These are phyloP conservation scores for Linepithema humile DNA, from an alignment of 1,140 invertebrate genomes.

Conservation along the genomic window DNA sequence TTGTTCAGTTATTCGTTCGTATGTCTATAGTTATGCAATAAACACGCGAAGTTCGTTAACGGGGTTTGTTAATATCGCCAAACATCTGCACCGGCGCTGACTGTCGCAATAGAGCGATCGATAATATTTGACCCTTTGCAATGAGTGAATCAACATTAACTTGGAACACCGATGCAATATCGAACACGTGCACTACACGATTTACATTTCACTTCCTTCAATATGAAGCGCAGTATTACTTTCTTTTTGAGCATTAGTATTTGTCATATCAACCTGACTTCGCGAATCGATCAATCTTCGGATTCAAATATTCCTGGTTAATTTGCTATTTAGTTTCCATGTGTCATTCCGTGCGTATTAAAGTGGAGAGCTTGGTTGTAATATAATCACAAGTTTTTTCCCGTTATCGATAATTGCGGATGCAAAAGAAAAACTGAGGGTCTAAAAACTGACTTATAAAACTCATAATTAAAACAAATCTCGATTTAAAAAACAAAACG, in stretches of 20 bases:
- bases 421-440: neutral
- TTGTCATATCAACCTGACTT: neutral
- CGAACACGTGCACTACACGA: slow-evolving; percentile 1
- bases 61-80: slow-evolving; percentile 19
- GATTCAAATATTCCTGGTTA: slow-evolving; percentile 31
- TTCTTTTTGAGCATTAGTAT: slow-evolving; percentile 9
- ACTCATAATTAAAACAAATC: neutral
- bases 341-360: neutral
- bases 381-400: slow-evolving; percentile 3
- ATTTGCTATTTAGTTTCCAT: slow-evolving; percentile 16
- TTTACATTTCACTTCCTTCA: slow-evolving; percentile 33
- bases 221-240: neutral
- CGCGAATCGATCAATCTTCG: neutral
- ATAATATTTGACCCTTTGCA: slow-evolving; percentile 31
- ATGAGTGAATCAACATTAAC: slow-evolving; percentile 37
- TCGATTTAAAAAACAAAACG: neutral
- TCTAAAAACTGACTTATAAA: neutral
- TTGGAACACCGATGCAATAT: neutral
- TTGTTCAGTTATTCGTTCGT: neutral
- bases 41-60: slow-evolving; percentile 11
- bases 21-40: neutral
- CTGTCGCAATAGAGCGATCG: slow-evolving; percentile 6
- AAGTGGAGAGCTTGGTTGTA: neutral
- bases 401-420: neutral
- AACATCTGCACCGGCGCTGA: neutral